Base-by-base conservation (phyloP, 2,888 invertebrate genomes). In the Venustoraphidia nigricollis region DNA sequence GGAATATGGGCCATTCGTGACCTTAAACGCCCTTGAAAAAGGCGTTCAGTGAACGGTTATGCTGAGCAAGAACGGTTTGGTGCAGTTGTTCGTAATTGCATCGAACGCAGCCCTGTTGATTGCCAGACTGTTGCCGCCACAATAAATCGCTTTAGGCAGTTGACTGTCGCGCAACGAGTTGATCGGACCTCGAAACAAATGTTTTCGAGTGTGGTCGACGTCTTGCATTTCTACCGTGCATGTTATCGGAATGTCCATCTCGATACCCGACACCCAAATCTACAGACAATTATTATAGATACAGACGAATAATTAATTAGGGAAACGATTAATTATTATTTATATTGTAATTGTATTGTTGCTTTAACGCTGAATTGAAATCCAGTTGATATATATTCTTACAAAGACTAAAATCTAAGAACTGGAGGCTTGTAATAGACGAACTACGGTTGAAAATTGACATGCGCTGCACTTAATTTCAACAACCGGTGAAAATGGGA, bases 131-230 rank as follows among this genome's bases (percentile, higher is more conserved):
- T 50, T 44, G 9, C 48, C 52, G 38, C 43, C 36, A 9, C 13
- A 17, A 41, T 47, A 52, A n/a, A 52, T 47, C 14, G 37, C 42
- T 35, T 37, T 39, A 3, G 52, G 50, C 14, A 50, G 48, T 34
- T 52, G 50, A 17, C 13, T 34, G 34, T 48, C 52, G 8, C 52
- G 35, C n/a, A 52, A 36, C 13, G 52, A 50, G 38, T 50, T 48
- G 13, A 50, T 39, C 3, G 48, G 43, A 39, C 52, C 52, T 13
- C 34, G 41, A 10, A 44, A 50, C 6, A 41, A 17, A 38, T 50
- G 45, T 13, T 40, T 38, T 44, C 37, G 42, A 10, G 11, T 47
- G 43, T 49, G 17, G 1, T 41, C 36, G 13, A 41, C 10, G 13
- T 46, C 41, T 34, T 13, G 10, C 34, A 41, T 34, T 41, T 46